Conservation (phyloP, 2,113 vertebrate species). For the Scomber japonicus region DNA sequence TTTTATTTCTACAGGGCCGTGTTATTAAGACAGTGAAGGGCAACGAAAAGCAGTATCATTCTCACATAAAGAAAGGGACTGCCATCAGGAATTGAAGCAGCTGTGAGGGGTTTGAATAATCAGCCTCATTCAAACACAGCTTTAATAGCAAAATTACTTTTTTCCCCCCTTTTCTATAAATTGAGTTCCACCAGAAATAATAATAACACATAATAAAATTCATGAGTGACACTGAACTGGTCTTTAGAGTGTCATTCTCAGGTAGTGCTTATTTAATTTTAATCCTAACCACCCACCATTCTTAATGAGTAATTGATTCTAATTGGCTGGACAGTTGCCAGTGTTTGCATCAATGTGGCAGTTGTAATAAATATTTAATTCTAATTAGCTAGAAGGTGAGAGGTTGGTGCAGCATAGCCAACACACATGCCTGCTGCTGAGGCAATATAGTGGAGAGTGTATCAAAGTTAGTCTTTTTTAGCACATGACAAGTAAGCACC, state of each 20-base stretch:
- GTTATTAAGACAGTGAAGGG: conserved; percentile 43
- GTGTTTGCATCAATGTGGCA: conserved; percentile 7
- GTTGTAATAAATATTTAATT: conserved; percentile 34
- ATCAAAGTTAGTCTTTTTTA: conserved; percentile 1
- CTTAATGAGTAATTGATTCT: conserved; percentile 14
- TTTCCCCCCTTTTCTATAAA: neutral
- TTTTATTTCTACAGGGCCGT: conserved; percentile 39
- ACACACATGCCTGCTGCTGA: neutral
- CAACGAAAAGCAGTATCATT: conserved; percentile 49
- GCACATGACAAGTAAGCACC: conserved; percentile 9
- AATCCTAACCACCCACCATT: neutral
- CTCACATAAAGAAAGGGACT: conserved; percentile 36
- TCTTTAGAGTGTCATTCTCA: neutral
- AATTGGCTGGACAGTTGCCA: conserved; percentile 15
- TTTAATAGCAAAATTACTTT: neutral
- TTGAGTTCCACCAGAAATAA: neutral
- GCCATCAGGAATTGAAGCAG: conserved; percentile 37
- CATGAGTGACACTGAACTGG: neutral
- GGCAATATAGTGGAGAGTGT: neutral
- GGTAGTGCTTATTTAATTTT: conserved; percentile 1
- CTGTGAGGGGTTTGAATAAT: conserved; percentile 44
- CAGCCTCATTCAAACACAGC: conserved; percentile 32
- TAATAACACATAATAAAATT: neutral
- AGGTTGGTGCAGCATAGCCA: neutral
- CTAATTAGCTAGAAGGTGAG: neutral